Percentiles rank a stretch among this genome's conserved stretches.
Conservation (phyloP, 1,140 invertebrate genomes). For the Lethocerus indicus region DNA sequence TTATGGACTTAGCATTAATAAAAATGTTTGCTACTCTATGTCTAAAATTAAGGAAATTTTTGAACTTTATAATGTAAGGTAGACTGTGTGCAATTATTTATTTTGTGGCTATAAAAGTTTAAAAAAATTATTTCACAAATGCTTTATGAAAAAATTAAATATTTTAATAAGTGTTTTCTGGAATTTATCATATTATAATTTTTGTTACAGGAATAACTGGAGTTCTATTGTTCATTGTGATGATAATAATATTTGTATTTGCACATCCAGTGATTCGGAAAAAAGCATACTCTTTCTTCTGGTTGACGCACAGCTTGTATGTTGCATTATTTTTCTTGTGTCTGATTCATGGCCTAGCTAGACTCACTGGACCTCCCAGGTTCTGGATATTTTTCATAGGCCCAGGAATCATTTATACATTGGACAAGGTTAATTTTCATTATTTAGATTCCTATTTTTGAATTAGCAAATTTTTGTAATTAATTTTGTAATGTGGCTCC, state of each 20-base stretch:
- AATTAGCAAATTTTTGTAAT: not conserved
- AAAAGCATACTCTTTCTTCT: constrained; percentile 92
- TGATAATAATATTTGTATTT: constrained; percentile 94
- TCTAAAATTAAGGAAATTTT: no score
- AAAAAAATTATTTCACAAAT: not conserved
- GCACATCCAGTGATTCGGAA: constrained; percentile 87
- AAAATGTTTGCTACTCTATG: no score
- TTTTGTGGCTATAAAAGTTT: not conserved
- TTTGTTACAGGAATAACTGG: constrained; percentile 67
- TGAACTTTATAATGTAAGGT: no score
- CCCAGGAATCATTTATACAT: constrained; percentile 73
- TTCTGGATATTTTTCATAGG: constrained; percentile 96
- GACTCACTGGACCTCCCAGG: constrained; percentile 76
- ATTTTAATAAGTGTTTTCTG: not conserved
- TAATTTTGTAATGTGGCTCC: not conserved
- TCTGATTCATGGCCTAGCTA: constrained; percentile 85
- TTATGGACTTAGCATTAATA: no score
- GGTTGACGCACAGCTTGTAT: constrained; percentile 91
- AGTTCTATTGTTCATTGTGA: constrained; percentile 80
- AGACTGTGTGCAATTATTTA: not conserved
- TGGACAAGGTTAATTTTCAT: constrained; percentile 59
- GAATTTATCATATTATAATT: constrained; percentile 6
- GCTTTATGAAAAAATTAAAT: not conserved
- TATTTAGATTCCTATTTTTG: not conserved
- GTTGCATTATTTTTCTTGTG: constrained; percentile 77